phyloP scores from a whole-genome alignment of 2,888 invertebrate genomes.

The Coenonympha arcania region DNA sequence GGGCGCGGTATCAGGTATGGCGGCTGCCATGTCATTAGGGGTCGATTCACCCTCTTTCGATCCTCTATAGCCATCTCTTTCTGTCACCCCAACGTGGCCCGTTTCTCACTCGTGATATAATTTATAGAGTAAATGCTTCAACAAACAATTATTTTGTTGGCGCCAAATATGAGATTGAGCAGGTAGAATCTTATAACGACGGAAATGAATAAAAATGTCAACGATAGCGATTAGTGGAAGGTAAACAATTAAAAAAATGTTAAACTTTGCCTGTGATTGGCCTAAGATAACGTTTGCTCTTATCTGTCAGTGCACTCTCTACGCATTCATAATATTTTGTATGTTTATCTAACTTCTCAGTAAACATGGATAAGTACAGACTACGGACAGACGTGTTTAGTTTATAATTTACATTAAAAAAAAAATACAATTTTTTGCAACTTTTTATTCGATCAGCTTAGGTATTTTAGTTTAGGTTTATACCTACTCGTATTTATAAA shows the following conservation, averaged over 20 bases:
- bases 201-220: constrained; percentile 17
- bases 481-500: no score
- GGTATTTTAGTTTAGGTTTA: no score
- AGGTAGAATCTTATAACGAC: constrained; percentile 1
- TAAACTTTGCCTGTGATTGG: constrained; percentile 28
- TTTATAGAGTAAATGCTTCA: constrained; percentile 15
- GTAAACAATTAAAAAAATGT: constrained; percentile 29
- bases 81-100: constrained; percentile 49
- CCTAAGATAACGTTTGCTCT: constrained; percentile 34
- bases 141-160: constrained; percentile 1
- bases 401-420: no score
- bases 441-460: no score
- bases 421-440: no score
- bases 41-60: constrained; percentile 66
- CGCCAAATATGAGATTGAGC: not conserved
- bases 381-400: constrained; percentile 1
- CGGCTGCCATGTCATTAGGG: constrained; percentile 58
- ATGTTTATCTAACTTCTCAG: constrained; percentile 18
- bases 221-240: constrained; percentile 28
- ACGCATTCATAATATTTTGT: constrained; percentile 26
- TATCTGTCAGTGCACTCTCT: constrained; percentile 60
- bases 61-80: constrained; percentile 50
- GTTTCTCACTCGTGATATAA: constrained; percentile 45
- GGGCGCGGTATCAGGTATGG: constrained; percentile 36
- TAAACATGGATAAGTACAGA: constrained; percentile 12